phyloP scores from a whole-genome alignment of 2,797 vertebrate genomes.

The Spheniscus humboldti region DNA sequence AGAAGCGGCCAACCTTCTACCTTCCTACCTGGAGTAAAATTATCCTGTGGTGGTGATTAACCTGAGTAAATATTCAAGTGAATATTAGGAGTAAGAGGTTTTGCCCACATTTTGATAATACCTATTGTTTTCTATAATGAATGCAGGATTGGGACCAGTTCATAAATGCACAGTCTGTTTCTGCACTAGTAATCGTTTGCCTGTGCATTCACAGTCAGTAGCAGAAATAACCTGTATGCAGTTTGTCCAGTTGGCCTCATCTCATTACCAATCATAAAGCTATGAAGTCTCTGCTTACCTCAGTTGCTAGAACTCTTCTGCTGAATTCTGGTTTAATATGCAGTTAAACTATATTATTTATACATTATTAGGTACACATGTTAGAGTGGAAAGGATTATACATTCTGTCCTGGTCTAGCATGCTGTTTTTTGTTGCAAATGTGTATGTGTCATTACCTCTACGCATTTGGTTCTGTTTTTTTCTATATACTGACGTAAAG shows the following conservation, averaged over 20 bases:
- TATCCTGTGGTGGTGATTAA: neutral
- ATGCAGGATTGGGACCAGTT: neutral
- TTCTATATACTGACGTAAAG: neutral
- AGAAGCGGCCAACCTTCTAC: neutral
- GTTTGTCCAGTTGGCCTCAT: neutral
- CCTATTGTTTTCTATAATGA: neutral
- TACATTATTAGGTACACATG: neutral
- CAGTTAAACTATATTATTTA: neutral
- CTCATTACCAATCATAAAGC: neutral
- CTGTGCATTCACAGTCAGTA: neutral
- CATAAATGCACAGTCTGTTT: neutral
- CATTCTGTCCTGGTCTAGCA: neutral
- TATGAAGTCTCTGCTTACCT: neutral
- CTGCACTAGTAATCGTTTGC: neutral
- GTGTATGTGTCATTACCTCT: neutral
- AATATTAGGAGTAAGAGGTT: neutral
- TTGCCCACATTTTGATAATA: neutral
- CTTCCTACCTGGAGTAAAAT: neutral
- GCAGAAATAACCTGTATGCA: neutral
- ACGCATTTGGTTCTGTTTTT: neutral
- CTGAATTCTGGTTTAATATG: neutral
- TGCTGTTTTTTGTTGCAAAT: neutral
- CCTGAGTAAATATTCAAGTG: neutral
- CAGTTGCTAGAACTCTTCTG: neutral
- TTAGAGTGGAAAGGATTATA: neutral